Conservation (phyloP, 2,888 invertebrate species). For the Lithophane ornitopus region DNA sequence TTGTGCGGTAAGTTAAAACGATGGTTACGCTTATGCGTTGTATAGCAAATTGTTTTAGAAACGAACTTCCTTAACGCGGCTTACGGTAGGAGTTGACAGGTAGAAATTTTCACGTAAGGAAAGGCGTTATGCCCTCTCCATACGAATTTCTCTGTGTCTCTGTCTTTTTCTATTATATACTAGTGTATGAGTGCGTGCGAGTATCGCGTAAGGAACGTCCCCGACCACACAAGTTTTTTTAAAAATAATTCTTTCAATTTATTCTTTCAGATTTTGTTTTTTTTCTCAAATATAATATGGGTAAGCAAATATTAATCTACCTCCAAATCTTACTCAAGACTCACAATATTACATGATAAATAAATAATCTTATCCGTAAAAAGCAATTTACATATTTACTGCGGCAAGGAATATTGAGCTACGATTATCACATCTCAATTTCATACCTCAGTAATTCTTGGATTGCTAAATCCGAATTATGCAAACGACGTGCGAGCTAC, state of each 20-base stretch:
- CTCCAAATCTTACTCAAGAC: background rate
- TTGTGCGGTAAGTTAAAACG: background rate
- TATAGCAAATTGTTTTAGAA: background rate
- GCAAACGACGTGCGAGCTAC: constrained; percentile 56
- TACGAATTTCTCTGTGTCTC: too few species aligned
- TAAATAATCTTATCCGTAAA: constrained; percentile 23
- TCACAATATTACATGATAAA: constrained; percentile 17
- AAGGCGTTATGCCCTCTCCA: too few species aligned
- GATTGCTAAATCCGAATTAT: constrained; percentile 63
- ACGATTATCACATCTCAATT: constrained; percentile 58
- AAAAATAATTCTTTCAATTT: background rate
- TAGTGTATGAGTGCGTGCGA: too few species aligned
- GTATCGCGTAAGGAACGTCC: too few species aligned
- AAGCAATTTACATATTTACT: constrained; percentile 42
- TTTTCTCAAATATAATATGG: background rate
- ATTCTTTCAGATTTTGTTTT: background rate
- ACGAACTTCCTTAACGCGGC: too few species aligned
- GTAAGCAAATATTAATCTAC: background rate
- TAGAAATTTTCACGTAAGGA: too few species aligned
- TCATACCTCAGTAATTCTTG: constrained; percentile 57
- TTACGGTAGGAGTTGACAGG: too few species aligned
- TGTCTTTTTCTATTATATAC: too few species aligned
- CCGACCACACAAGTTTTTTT: too few species aligned
- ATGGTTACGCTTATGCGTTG: background rate
- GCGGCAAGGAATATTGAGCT: constrained; percentile 40